Conservation (phyloP, 2,888 invertebrate species). For the Eilema sororculum region DNA sequence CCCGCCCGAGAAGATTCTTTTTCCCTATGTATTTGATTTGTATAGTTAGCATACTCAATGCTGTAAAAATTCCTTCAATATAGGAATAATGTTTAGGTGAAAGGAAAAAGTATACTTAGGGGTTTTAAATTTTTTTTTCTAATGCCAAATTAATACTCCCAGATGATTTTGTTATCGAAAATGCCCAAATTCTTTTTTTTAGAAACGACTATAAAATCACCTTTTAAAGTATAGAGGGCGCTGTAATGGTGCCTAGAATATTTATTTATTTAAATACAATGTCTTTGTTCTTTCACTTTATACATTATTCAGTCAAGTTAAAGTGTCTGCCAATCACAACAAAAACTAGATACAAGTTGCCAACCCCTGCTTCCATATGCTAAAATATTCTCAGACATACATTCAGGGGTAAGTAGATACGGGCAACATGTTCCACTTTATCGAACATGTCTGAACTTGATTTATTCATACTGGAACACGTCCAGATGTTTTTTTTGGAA, state of each 20-base stretch:
- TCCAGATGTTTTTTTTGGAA: constrained; percentile 28
- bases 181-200: too few species aligned
- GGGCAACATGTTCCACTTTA: constrained; percentile 34
- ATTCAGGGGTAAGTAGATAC: constrained; percentile 24
- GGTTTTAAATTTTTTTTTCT: too few species aligned
- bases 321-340: background rate
- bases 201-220: too few species aligned
- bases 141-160: too few species aligned
- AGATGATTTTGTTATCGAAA: too few species aligned
- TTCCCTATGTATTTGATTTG: too few species aligned
- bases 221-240: too few species aligned
- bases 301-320: background rate
- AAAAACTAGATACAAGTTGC: background rate
- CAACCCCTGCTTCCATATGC: background rate
- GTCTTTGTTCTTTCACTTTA: background rate
- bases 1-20: too few species aligned
- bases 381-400: constrained; percentile 30
- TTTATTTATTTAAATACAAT: background rate
- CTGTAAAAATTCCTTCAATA: too few species aligned
- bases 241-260: background rate
- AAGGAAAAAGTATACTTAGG: too few species aligned
- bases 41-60: too few species aligned
- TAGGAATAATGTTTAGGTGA: too few species aligned
- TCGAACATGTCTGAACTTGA: constrained; percentile 34
- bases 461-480: constrained; percentile 37